Conservation (phyloP, 1,140 invertebrate genomes). For the Arion vulgaris region DNA sequence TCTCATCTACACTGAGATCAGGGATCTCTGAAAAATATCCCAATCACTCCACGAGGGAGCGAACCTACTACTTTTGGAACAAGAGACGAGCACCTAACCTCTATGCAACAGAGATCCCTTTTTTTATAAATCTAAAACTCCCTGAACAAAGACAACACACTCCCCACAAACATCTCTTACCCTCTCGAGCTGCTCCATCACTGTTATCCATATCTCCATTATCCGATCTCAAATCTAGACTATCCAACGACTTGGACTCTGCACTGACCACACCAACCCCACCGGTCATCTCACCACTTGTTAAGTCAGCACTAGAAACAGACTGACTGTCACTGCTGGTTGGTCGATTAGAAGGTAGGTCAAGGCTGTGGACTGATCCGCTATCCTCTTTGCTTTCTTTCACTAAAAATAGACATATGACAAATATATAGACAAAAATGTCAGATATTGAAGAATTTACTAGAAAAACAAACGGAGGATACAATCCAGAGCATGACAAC, state of each 20-base stretch:
- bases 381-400: constrained; percentile 37
- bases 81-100: too few relatives aligned
- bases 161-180: not conserved
- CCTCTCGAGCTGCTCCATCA: not conserved
- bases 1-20: too few relatives aligned
- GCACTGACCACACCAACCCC: constrained; percentile 57
- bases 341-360: constrained; percentile 47
- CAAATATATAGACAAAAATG: not conserved
- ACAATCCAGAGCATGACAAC: too few relatives aligned
- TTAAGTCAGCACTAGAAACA: constrained; percentile 73
- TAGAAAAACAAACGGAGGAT: too few relatives aligned
- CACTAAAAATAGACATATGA: constrained; percentile 14
- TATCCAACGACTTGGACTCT: constrained; percentile 65
- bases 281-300: constrained; percentile 52
- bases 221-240: constrained; percentile 55
- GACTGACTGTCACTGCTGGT: constrained; percentile 69
- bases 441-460: too few relatives aligned
- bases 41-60: too few relatives aligned
- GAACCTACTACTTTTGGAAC: too few relatives aligned
- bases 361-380: constrained; percentile 67
- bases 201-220: not conserved
- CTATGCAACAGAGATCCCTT: too few relatives aligned
- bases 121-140: too few relatives aligned
- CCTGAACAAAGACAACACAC: not conserved
- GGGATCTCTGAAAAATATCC: too few relatives aligned